These are phyloP conservation scores for Petrophora chlorosata DNA, from an alignment of 2,888 invertebrate species.

Conservation along the genomic window DNA sequence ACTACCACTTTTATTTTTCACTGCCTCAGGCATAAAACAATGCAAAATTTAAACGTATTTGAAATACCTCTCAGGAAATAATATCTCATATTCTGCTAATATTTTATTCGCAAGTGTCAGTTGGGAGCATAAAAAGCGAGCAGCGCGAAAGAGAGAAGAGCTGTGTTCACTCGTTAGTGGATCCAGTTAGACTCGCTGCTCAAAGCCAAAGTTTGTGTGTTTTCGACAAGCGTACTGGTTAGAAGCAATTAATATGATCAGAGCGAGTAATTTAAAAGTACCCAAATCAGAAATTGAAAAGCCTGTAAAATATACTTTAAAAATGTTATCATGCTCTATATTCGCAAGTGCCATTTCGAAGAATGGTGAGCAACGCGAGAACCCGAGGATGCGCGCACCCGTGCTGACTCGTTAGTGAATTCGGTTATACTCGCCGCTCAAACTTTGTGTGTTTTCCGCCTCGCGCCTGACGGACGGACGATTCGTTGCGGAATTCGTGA, in stretches of 20 bases:
- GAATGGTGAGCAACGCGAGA: slow-evolving; percentile 41
- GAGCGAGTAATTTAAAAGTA: too few relatives aligned
- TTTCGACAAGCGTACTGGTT: slow-evolving; percentile 46
- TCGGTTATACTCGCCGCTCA: slow-evolving; percentile 64
- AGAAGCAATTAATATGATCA: too few relatives aligned
- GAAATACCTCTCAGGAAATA: too few relatives aligned
- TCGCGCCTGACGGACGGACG: slow-evolving; percentile 60
- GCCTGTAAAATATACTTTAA: too few relatives aligned
- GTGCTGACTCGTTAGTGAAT: slow-evolving; percentile 74
- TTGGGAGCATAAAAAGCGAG: slow-evolving; percentile 41
- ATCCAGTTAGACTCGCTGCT: slow-evolving; percentile 66
- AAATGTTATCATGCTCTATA: too few relatives aligned
- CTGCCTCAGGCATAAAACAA: too few relatives aligned
- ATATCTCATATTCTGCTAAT: slow-evolving; percentile 2
- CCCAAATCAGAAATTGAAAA: too few relatives aligned
- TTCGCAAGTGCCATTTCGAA: too few relatives aligned
- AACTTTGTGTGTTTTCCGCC: slow-evolving; percentile 59
- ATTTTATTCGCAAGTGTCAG: slow-evolving; percentile 27
- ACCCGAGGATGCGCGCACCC: slow-evolving; percentile 41
- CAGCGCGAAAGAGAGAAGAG: slow-evolving; percentile 30
- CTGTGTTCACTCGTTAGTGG: slow-evolving; percentile 72
- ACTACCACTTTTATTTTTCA: too few relatives aligned
- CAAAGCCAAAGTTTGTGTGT: slow-evolving; percentile 74
- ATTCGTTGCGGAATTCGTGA: slow-evolving; percentile 43
- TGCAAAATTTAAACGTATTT: too few relatives aligned